A percentile compares a stretch with the other conserved stretches of the same genome.
Conservation (phyloP, 1,140 invertebrate species). For the Meloidogyne floridensis region DNA sequence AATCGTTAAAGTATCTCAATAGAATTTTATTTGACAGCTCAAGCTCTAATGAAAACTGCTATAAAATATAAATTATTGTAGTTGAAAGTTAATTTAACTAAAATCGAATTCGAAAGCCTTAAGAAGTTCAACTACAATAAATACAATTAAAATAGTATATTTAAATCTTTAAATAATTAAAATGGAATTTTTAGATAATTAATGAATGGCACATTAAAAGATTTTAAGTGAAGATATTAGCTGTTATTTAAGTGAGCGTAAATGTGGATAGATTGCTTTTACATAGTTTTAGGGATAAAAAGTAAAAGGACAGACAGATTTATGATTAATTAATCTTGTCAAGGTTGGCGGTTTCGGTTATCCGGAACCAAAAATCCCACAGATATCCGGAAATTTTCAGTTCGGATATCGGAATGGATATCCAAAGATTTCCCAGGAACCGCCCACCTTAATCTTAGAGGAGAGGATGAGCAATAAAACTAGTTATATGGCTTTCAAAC, state of each 20-base stretch:
- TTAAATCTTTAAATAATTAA: background rate
- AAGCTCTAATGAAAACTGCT: background rate
- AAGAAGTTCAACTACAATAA: background rate
- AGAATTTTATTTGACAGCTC: constrained; percentile 3
- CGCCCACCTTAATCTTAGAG: too few species aligned
- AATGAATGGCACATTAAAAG: background rate
- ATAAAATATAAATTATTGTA: background rate
- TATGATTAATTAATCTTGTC: too few species aligned
- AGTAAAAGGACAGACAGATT: too few species aligned
- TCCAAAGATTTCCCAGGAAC: too few species aligned
- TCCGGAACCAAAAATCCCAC: too few species aligned
- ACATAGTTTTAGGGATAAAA: too few species aligned
- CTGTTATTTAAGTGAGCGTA: background rate
- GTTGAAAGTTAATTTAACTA: background rate
- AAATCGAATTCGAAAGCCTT: too few species aligned
- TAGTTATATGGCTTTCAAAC: constrained; percentile 30
- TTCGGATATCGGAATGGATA: too few species aligned
- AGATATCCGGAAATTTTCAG: too few species aligned
- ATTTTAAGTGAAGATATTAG: background rate
- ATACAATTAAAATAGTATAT: background rate
- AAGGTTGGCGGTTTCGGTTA: too few species aligned
- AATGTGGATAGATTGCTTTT: background rate
- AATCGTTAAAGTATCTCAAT: background rate
- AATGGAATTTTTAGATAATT: background rate
- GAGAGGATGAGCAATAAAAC: background rate